Conservation (phyloP, 2,113 vertebrate genomes). For the Ciconia boyciana region DNA sequence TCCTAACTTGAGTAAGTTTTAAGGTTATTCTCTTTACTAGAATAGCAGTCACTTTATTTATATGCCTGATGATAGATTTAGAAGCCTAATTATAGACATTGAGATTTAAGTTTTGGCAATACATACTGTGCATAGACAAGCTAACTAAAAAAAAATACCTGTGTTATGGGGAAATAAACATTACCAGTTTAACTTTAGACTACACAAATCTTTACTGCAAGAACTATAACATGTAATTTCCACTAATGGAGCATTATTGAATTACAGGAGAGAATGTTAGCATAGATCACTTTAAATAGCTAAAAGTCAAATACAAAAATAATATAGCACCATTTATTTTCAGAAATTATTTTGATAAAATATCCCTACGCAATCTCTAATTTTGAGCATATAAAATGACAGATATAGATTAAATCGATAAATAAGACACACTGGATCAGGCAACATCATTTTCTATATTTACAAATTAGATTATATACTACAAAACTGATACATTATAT, state of each 20-base stretch:
- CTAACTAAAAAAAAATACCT: neutral
- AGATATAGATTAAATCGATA: neutral
- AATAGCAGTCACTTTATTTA: neutral
- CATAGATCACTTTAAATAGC: neutral
- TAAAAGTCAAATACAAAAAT: neutral
- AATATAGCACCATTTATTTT: neutral
- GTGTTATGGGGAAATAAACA: neutral
- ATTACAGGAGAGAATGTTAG: neutral
- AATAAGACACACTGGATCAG: neutral
- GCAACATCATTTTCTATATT: neutral
- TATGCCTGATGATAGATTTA: neutral
- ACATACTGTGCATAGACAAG: neutral
- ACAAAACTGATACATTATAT: neutral
- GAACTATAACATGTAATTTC: neutral
- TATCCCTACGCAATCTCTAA: neutral
- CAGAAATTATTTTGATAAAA: neutral
- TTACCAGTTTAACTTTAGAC: neutral
- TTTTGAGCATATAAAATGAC: neutral
- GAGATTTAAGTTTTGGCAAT: slow-evolving; percentile 1
- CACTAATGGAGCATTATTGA: neutral
- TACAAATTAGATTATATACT: neutral
- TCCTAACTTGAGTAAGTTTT: neutral
- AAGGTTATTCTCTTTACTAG: neutral
- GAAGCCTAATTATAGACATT: slow-evolving; percentile 19
- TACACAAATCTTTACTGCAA: neutral